Conservation (phyloP, 2,888 invertebrate species). For the Mayetiola destructor region DNA sequence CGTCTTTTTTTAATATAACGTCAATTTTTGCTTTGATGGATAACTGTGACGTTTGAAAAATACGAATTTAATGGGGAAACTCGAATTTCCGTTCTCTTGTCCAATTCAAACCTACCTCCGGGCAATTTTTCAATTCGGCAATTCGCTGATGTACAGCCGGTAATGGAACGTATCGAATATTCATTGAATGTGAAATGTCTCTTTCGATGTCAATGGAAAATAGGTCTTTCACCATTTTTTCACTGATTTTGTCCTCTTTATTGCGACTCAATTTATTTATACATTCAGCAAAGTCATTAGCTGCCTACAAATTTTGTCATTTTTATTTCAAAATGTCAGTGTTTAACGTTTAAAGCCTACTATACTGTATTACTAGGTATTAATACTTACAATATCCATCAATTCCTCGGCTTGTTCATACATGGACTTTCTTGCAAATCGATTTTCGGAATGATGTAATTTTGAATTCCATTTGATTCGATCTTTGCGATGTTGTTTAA, state of each 20-base stretch:
- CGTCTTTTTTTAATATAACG: constrained; percentile 24
- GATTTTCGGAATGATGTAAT: constrained; percentile 25
- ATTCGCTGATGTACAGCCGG: constrained; percentile 31
- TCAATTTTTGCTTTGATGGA: constrained; percentile 30
- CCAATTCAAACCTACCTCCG: constrained; percentile 24
- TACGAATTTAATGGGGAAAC: too few relatives aligned
- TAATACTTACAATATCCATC: constrained; percentile 30
- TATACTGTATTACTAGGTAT: background rate
- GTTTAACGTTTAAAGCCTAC: too few relatives aligned
- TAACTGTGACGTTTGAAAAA: too few relatives aligned
- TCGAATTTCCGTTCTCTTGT: background rate
- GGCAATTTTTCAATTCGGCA: constrained; percentile 30
- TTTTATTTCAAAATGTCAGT: background rate
- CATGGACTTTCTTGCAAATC: constrained; percentile 25
- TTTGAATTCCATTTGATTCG: constrained; percentile 32
- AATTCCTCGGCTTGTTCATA: constrained; percentile 33
- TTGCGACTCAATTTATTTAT: constrained; percentile 28
- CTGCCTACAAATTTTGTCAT: constrained; percentile 16
- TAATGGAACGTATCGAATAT: constrained; percentile 31
- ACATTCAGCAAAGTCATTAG: constrained; percentile 31
- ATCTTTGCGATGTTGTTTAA: constrained; percentile 26
- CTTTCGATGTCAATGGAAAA: constrained; percentile 28
- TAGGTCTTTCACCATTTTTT: constrained; percentile 29
- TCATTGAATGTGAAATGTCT: constrained; percentile 26
- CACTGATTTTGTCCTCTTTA: constrained; percentile 27